A percentile compares a stretch with the other conserved stretches of the same genome.
Conservation (phyloP, 2,888 invertebrate genomes). For the Pediacus dermestoides region DNA sequence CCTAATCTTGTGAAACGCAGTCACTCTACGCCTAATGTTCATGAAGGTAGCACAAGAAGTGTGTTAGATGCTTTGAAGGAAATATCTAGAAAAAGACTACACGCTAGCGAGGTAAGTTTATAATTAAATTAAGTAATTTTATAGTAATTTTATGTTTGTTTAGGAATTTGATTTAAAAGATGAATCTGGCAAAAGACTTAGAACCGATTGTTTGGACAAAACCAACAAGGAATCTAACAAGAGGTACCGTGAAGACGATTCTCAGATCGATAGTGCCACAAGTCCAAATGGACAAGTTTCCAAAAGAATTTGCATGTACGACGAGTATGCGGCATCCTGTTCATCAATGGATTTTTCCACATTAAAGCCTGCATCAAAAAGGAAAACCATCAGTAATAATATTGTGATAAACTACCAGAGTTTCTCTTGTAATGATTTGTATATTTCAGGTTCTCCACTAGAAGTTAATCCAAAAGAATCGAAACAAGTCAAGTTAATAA, state of each 20-base stretch:
- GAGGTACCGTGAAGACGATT: constrained; percentile 29
- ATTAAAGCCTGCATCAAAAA: constrained; percentile 21
- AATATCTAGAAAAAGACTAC: constrained; percentile 56
- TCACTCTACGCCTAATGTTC: constrained; percentile 5
- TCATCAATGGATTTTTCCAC: constrained; percentile 34
- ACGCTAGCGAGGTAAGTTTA: constrained; percentile 45
- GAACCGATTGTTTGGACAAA: constrained; percentile 28
- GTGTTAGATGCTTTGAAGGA: constrained; percentile 57
- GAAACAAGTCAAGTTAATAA: constrained; percentile 34
- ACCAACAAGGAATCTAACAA: constrained; percentile 26
- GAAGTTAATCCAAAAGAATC: constrained; percentile 27
- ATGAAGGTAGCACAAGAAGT: constrained; percentile 50
- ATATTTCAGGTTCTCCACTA: constrained; percentile 29
- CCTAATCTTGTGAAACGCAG: constrained; percentile 15
- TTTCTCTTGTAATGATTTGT: constrained; percentile 5
- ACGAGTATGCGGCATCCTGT: constrained; percentile 42
- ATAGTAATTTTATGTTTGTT: constrained; percentile 13
- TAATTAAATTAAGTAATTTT: constrained; percentile 1
- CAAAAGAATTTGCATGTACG: constrained; percentile 40
- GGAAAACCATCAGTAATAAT: constrained; percentile 30
- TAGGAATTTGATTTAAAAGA: constrained; percentile 31
- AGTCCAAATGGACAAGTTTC: constrained; percentile 21
- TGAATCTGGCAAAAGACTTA: constrained; percentile 34
- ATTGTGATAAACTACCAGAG: constrained; percentile 13
- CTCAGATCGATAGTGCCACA: constrained; percentile 15